Percentiles rank a stretch among this genome's conserved stretches.
phyloP scores from a whole-genome alignment of 2,888 invertebrate species.

The Arge pagana region DNA sequence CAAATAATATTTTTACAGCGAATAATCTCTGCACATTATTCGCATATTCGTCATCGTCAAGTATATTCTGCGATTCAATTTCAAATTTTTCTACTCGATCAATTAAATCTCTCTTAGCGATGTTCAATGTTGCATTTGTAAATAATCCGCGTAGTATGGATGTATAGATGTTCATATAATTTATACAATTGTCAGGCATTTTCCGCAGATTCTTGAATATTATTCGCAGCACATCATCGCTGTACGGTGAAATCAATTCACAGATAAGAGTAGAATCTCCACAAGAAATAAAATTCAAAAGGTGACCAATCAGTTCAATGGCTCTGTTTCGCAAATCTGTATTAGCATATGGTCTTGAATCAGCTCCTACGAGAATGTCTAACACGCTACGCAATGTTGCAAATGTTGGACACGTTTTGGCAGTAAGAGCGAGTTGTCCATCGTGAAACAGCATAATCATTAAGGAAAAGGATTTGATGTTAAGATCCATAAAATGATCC shows the following conservation, averaged over 20 bases:
- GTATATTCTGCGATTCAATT: constrained; percentile 22
- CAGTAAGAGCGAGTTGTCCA: constrained; percentile 34
- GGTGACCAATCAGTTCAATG: constrained; percentile 37
- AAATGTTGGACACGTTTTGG: constrained; percentile 26
- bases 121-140: background rate
- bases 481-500: constrained; percentile 16
- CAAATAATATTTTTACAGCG: constrained; percentile 33
- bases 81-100: constrained; percentile 13
- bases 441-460: constrained; percentile 41
- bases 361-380: constrained; percentile 32
- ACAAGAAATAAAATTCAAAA: constrained; percentile 25
- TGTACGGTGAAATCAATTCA: constrained; percentile 25
- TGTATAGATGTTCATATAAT: constrained; percentile 31
- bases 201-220: constrained; percentile 32
- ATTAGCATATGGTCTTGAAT: constrained; percentile 44
- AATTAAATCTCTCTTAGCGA: background rate
- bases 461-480: constrained; percentile 36
- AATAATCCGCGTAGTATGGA: constrained; percentile 5
- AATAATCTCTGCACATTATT: constrained; percentile 31
- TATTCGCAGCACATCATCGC: constrained; percentile 30
- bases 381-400: constrained; percentile 34
- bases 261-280: constrained; percentile 9
- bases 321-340: constrained; percentile 27
- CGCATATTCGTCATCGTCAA: constrained; percentile 24
- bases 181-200: constrained; percentile 23